Conservation (phyloP, 2,888 invertebrate species). For the Timandra comae region DNA sequence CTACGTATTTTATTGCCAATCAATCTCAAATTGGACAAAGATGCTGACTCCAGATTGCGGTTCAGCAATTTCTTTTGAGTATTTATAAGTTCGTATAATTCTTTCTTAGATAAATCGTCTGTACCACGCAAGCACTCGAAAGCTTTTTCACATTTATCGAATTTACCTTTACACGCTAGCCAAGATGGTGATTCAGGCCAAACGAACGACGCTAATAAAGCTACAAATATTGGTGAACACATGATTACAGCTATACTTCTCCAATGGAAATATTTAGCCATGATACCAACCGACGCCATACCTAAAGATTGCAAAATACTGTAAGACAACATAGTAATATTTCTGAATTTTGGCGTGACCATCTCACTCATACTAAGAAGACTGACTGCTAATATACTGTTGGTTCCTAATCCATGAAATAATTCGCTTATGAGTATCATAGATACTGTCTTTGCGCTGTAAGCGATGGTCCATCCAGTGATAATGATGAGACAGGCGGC, state of each 20-base stretch:
- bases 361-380: constrained; percentile 20
- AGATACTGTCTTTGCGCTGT: constrained; percentile 7
- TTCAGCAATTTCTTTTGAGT: constrained; percentile 3
- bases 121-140: constrained; percentile 16
- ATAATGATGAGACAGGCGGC: constrained; percentile 17
- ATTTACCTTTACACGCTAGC: constrained; percentile 20
- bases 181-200: constrained; percentile 25
- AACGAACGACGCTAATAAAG: constrained; percentile 5
- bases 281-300: constrained; percentile 10
- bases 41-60: not conserved
- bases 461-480: constrained; percentile 20
- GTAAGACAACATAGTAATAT: constrained; percentile 13
- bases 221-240: constrained; percentile 10
- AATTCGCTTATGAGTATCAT: constrained; percentile 18
- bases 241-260: constrained; percentile 15
- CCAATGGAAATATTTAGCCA: constrained; percentile 19
- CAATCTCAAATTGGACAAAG: not conserved
- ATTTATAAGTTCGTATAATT: constrained; percentile 11
- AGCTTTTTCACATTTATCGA: constrained; percentile 13
- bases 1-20: constrained; percentile 3
- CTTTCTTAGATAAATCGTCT: constrained; percentile 12
- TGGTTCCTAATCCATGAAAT: constrained; percentile 22
- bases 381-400: constrained; percentile 17
- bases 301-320: constrained; percentile 15
- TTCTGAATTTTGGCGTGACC: constrained; percentile 20